phyloP scores from a whole-genome alignment of 2,113 vertebrate species.

The Elanus axillaris region DNA sequence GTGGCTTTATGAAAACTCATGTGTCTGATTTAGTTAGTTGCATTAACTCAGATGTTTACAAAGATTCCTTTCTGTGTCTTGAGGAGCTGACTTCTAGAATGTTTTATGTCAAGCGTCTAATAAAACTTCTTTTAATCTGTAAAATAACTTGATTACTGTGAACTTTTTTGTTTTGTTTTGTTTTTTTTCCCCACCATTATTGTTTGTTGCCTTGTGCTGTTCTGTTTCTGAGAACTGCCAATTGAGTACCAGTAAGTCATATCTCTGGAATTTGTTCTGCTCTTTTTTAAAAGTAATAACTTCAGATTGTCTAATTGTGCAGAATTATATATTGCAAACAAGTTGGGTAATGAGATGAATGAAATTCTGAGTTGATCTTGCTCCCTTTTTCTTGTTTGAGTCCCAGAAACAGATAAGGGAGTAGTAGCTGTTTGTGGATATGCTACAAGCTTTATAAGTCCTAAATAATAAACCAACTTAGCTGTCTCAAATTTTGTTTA shows the following conservation, averaged over 20 bases:
- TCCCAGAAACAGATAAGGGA: neutral
- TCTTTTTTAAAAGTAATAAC: neutral
- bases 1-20: neutral
- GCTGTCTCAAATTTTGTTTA: neutral
- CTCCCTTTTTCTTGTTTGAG: neutral
- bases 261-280: neutral
- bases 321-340: neutral
- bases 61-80: neutral
- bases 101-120: neutral
- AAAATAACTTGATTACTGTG: neutral
- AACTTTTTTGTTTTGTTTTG: neutral
- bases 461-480: neutral
- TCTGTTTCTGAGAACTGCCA: neutral
- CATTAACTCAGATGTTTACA: neutral
- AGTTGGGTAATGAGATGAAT: neutral
- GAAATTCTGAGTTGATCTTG: neutral
- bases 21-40: neutral
- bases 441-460: neutral
- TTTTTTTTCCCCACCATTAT: neutral
- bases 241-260: fast-evolving
- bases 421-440: neutral
- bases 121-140: neutral
- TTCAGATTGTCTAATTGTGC: neutral
- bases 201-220: neutral
- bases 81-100: neutral